A percentile compares a stretch with the other conserved stretches of the same genome.
Evolutionary conservation across 2,888 invertebrate genomes (phyloP).

Genomic region (Eupithecia subfuscata): DNA sequence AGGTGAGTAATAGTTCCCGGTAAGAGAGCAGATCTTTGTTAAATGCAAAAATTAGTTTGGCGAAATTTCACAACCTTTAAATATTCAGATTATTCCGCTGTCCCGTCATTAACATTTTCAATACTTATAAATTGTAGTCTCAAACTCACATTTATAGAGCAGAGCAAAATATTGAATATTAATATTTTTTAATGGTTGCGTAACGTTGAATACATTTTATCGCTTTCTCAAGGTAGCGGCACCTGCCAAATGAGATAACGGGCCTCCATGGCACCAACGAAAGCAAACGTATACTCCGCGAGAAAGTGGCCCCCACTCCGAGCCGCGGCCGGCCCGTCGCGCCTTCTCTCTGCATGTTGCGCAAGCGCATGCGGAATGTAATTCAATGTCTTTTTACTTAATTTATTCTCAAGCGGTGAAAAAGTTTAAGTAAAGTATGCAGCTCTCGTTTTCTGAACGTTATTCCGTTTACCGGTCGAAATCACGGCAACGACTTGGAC

Average conservation of each 20-base stretch:
- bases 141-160: not conserved
- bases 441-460: conserved; percentile 41
- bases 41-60: conserved; percentile 39
- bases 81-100: not conserved
- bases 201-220: conserved; percentile 71
- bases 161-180: conserved; percentile 14
- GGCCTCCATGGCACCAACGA: conserved; percentile 72
- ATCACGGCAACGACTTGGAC: conserved; percentile 7
- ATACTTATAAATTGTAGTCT: not conserved
- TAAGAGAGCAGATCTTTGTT: conserved; percentile 53
- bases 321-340: conserved; percentile 42
- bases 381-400: conserved; percentile 55
- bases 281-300: conserved; percentile 79
- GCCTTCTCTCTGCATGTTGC: conserved; percentile 78
- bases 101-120: not conserved
- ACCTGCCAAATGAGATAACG: conserved; percentile 83
- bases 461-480: conserved; percentile 28
- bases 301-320: conserved; percentile 73
- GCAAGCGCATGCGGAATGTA: conserved; percentile 73
- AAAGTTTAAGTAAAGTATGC: conserved; percentile 27
- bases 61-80: conserved; percentile 18
- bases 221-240: conserved; percentile 77
- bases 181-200: conserved; percentile 55
- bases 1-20: conserved; percentile 66
- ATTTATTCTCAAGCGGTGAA: conserved; percentile 35